A percentile compares a stretch with the other conserved stretches of the same genome.
phyloP scores from a whole-genome alignment of 1,140 invertebrate genomes.

The Odontomachus brunneus region DNA sequence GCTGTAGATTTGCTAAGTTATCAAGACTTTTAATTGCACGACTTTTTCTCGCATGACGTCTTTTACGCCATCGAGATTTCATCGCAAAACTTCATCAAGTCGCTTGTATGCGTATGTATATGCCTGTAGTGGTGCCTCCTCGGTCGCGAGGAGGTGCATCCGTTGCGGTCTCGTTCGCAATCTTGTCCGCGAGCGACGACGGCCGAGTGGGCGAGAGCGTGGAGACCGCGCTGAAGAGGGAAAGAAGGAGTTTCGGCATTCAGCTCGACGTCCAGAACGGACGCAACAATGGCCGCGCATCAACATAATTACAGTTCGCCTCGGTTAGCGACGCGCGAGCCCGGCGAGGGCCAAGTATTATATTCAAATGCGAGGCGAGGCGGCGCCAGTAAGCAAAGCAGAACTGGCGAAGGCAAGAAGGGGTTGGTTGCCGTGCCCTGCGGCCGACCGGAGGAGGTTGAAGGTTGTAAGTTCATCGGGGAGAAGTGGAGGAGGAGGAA shows the following conservation, averaged over 20 bases:
- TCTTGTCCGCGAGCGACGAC: constrained; percentile 17
- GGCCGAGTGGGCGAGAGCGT: constrained; percentile 69
- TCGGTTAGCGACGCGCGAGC: constrained; percentile 70
- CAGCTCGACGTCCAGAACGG: constrained; percentile 69
- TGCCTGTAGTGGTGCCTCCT: too few relatives aligned
- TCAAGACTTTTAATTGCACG: too few relatives aligned
- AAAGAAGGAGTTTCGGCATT: constrained; percentile 73
- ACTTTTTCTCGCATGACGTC: too few relatives aligned
- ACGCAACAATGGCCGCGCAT: constrained; percentile 79
- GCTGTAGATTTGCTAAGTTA: too few relatives aligned
- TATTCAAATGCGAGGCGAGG: constrained; percentile 82
- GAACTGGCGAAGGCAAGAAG: constrained; percentile 59
- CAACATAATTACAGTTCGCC: constrained; percentile 84
- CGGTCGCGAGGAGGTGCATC: constrained; percentile 40
- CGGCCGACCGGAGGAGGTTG: constrained; percentile 72
- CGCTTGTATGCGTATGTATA: neutral
- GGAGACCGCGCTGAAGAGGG: constrained; percentile 55
- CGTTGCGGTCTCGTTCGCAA: constrained; percentile 60
- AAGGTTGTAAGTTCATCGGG: constrained; percentile 77
- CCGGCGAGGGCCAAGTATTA: constrained; percentile 81
- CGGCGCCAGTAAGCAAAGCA: constrained; percentile 75
- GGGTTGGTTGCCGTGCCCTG: constrained; percentile 76
- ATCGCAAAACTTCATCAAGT: constrained; percentile 8
- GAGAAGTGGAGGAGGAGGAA: constrained; percentile 34
- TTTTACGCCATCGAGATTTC: constrained; percentile 3